These are phyloP conservation scores for Linepithema humile DNA, from an alignment of 1,140 invertebrate species.

Conservation along the genomic window DNA sequence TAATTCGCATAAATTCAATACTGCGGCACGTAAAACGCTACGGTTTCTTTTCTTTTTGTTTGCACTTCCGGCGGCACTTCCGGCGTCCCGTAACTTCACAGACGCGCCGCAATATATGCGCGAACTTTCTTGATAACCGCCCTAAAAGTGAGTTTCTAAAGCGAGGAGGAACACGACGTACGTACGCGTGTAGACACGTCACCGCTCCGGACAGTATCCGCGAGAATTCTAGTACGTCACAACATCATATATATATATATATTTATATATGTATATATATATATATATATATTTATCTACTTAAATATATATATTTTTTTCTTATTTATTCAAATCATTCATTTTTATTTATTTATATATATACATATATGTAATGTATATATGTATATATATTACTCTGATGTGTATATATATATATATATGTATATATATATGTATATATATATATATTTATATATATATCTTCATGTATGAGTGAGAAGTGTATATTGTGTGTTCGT, in stretches of 20 bases:
- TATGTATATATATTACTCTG: conserved; percentile 47
- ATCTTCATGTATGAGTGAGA: too few species aligned
- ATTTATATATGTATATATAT: conserved; percentile 71
- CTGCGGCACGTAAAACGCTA: conserved; percentile 17
- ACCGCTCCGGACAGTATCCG: conserved; percentile 68
- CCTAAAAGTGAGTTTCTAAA: conserved; percentile 25
- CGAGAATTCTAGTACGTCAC: conserved; percentile 76
- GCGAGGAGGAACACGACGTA: conserved; percentile 65
- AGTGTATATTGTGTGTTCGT: conserved; percentile 48
- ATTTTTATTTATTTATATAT: conserved; percentile 71
- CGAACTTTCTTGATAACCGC: conserved; percentile 8
- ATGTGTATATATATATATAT: conserved; percentile 60
- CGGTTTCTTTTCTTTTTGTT: background rate
- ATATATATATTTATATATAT: too few species aligned
- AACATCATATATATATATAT: conserved; percentile 76
- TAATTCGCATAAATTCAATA: conserved; percentile 50
- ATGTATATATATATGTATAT: conserved; percentile 47
- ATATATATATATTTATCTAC: conserved; percentile 69
- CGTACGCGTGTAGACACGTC: conserved; percentile 75
- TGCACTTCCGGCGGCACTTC: conserved; percentile 51
- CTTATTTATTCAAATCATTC: conserved; percentile 65
- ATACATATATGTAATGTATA: conserved; percentile 65
- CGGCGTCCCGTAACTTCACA: conserved; percentile 11
- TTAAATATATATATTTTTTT: conserved; percentile 74
- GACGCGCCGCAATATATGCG: background rate